These are phyloP conservation scores for Monoplex corrugatus DNA, from an alignment of 2,888 invertebrate species.

Conservation along the genomic window DNA sequence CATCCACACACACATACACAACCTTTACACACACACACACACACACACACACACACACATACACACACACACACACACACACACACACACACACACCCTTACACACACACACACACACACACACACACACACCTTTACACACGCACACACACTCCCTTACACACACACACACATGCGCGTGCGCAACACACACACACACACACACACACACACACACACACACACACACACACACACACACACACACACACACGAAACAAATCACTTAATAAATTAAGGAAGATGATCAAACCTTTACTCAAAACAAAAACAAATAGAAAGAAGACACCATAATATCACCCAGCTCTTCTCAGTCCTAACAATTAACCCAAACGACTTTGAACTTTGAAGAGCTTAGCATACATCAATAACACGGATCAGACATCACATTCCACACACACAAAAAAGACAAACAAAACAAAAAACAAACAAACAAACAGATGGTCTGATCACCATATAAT, in stretches of 20 bases:
- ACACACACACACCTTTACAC: neutral
- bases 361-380: too few relatives aligned
- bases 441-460: too few relatives aligned
- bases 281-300: neutral
- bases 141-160: neutral
- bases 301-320: too few relatives aligned
- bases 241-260: too few relatives aligned
- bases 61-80: neutral
- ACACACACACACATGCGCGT: neutral
- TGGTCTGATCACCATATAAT: too few relatives aligned
- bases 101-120: neutral
- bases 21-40: neutral
- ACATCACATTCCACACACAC: too few relatives aligned
- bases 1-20: too few relatives aligned
- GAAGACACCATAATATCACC: neutral
- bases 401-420: too few relatives aligned
- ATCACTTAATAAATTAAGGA: too few relatives aligned
- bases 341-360: neutral
- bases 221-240: neutral
- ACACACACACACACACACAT: conserved; percentile 6
- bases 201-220: neutral
- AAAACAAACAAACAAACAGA: too few relatives aligned
- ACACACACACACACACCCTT: neutral
- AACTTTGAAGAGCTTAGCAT: too few relatives aligned
- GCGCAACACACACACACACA: too few relatives aligned